Evolutionary conservation across 2,888 invertebrate species (phyloP).

Genomic region (Brenthis daphne): DNA sequence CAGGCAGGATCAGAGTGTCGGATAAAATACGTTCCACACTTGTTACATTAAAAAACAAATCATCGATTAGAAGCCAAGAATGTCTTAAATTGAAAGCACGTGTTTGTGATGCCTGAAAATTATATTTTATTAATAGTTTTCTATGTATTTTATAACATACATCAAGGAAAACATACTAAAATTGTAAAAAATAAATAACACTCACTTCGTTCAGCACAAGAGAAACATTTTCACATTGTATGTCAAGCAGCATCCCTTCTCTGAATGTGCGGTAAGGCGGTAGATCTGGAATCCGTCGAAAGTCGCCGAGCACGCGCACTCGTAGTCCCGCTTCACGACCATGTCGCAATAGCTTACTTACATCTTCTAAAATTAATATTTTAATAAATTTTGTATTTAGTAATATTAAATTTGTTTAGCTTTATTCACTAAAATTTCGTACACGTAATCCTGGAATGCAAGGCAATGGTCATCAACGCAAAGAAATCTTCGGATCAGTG

Average conservation of each 20-base stretch:
- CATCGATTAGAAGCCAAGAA: slow-evolving; percentile 63
- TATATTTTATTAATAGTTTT: background rate
- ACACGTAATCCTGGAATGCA: too few species aligned
- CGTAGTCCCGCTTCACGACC: slow-evolving; percentile 47
- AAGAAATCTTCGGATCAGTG: too few species aligned
- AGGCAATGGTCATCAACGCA: too few species aligned
- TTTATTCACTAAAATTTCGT: too few species aligned
- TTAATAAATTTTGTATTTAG: too few species aligned
- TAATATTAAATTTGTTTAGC: too few species aligned
- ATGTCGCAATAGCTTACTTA: slow-evolving; percentile 42
- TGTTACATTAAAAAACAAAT: slow-evolving; percentile 45
- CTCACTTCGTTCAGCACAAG: slow-evolving; percentile 48
- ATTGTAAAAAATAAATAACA: background rate
- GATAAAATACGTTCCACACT: slow-evolving; percentile 45
- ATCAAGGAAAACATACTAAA: background rate
- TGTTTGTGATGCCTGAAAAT: slow-evolving; percentile 56
- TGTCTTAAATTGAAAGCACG: slow-evolving; percentile 63
- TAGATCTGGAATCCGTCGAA: slow-evolving; percentile 42
- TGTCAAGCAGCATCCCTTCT: slow-evolving; percentile 63
- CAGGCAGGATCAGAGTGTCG: slow-evolving; percentile 55
- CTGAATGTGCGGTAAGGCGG: slow-evolving; percentile 51
- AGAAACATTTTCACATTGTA: slow-evolving; percentile 49
- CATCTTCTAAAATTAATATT: slow-evolving; percentile 41
- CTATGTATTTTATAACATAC: background rate
- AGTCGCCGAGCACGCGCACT: slow-evolving; percentile 40